These are phyloP conservation scores for Manis javanica DNA, from an alignment of 2,797 vertebrate species.

Conservation along the genomic window DNA sequence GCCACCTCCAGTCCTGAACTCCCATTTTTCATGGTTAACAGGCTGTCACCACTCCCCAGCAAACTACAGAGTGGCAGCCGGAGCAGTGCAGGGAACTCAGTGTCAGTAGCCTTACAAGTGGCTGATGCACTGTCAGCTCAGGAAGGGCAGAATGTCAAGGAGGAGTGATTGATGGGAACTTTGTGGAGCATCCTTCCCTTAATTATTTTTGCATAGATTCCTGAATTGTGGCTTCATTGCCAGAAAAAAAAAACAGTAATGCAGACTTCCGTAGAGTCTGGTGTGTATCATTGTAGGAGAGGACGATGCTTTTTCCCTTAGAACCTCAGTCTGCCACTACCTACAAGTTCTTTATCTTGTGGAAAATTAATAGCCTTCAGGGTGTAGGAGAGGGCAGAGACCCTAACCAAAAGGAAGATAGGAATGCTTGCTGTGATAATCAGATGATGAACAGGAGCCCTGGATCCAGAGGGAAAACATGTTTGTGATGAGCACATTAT, in stretches of 20 bases:
- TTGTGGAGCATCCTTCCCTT: constrained; percentile 19
- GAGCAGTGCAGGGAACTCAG: neutral
- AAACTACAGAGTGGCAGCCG: neutral
- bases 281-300: neutral
- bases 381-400: constrained; percentile 35
- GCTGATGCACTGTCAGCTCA: neutral
- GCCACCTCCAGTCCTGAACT: constrained; percentile 62
- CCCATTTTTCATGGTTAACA: constrained; percentile 37
- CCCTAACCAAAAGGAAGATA: neutral
- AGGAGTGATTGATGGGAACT: constrained; percentile 53
- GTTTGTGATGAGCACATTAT: constrained; percentile 32
- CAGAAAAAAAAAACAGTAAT: neutral
- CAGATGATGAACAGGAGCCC: neutral
- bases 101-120: neutral
- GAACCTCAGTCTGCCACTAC: neutral
- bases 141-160: neutral
- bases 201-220: constrained; percentile 55
- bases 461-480: neutral
- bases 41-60: constrained; percentile 58
- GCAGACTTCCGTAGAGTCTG: neutral
- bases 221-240: constrained; percentile 17
- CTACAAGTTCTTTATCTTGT: constrained; percentile 20
- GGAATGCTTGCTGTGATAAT: neutral
- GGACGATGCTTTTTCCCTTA: neutral
- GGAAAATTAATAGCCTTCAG: neutral